phyloP scores from a whole-genome alignment of 2,797 vertebrate genomes.

The Cryptoprocta ferox region DNA sequence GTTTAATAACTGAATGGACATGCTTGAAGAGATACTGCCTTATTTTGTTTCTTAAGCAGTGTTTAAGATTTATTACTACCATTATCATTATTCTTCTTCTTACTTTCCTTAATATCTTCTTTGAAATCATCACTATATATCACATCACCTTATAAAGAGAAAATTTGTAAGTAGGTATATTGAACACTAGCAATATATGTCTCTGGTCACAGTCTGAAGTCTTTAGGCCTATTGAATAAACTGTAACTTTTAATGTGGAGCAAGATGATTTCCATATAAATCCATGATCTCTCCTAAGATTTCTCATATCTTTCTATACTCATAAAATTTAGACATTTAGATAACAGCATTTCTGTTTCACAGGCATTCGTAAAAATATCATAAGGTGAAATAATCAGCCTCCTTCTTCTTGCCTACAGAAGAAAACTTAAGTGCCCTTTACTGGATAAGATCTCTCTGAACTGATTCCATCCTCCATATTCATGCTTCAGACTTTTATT shows the following conservation, averaged over 20 bases:
- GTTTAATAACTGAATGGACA: not conserved
- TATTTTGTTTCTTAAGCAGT: not conserved
- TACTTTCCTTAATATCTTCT: not conserved
- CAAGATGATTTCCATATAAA: not conserved
- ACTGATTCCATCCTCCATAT: not conserved
- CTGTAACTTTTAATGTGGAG: not conserved
- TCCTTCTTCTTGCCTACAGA: not conserved
- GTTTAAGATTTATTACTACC: not conserved
- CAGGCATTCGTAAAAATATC: not conserved
- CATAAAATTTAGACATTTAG: not conserved
- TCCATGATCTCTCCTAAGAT: not conserved
- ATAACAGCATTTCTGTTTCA: not conserved
- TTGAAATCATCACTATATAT: not conserved
- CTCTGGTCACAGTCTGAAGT: fast-evolving
- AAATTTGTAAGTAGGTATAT: not conserved
- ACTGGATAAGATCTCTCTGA: not conserved
- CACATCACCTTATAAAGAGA: not conserved
- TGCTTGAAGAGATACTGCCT: not conserved
- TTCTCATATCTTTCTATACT: not conserved
- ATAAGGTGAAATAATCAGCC: not conserved
- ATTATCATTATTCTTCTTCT: not conserved
- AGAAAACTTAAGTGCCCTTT: not conserved
- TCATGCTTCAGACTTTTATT: not conserved
- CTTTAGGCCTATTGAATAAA: not conserved
- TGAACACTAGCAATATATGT: not conserved